Percentiles rank a stretch among this genome's conserved stretches.
These are phyloP conservation scores for Sternarchorhynchus goeldii DNA, from an alignment of 2,797 vertebrate species.

Conservation along the genomic window DNA sequence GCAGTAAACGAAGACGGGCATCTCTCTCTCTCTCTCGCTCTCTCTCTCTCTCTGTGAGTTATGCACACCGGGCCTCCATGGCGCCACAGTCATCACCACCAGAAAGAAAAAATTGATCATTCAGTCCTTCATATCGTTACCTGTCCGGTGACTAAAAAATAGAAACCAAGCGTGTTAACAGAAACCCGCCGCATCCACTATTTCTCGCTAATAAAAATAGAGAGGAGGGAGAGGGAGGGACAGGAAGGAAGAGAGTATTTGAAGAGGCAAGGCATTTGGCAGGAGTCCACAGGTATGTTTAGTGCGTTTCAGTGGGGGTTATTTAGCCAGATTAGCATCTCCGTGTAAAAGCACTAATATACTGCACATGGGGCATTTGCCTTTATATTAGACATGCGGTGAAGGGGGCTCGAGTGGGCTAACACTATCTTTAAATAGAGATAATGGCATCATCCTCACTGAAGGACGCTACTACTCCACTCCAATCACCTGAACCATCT, in stretches of 20 bases:
- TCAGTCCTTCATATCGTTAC: conserved; percentile 35
- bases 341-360: conserved; percentile 35
- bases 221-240: background rate
- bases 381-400: conserved; percentile 5
- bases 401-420: background rate
- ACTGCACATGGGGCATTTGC: conserved; percentile 44
- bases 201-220: background rate
- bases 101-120: conserved; percentile 50
- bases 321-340: conserved; percentile 50
- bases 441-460: conserved; percentile 1
- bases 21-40: conserved; percentile 1
- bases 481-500: background rate
- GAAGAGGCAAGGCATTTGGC: background rate
- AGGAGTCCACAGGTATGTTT: conserved; percentile 26
- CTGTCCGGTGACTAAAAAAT: conserved; percentile 42
- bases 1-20: conserved; percentile 4
- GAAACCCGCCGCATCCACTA: background rate
- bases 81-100: conserved; percentile 22
- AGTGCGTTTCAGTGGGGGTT: conserved; percentile 35
- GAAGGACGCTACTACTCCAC: background rate
- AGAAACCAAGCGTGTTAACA: conserved; percentile 26
- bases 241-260: background rate
- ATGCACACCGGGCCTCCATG: background rate
- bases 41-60: conserved; percentile 11
- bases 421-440: conserved; percentile 23